phyloP scores from a whole-genome alignment of 2,797 vertebrate species.

The Platalea minor region DNA sequence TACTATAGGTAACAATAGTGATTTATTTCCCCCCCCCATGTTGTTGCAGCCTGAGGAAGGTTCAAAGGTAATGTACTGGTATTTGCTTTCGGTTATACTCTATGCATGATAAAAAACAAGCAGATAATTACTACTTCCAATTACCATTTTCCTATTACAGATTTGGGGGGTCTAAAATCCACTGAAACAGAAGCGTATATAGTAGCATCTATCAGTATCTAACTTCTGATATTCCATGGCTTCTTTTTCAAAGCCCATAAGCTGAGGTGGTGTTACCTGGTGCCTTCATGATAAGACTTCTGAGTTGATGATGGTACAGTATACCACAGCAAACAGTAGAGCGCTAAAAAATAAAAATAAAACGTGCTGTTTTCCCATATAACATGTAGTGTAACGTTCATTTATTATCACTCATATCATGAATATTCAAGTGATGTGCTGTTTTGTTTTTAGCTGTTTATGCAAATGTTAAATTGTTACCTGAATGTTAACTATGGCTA shows the following conservation, averaged over 20 bases:
- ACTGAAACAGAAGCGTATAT: background rate
- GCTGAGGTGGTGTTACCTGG: conserved; percentile 52
- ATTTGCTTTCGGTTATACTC: background rate
- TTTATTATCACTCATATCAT: background rate
- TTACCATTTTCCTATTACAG: background rate
- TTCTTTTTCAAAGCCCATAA: conserved; percentile 64
- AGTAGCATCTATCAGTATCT: background rate
- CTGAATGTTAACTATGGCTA: background rate
- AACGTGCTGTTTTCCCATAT: background rate
- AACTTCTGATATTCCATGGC: conserved; percentile 46
- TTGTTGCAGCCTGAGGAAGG: conserved; percentile 64
- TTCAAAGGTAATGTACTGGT: conserved; percentile 48
- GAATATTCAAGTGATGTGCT: background rate
- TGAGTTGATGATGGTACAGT: conserved; percentile 30
- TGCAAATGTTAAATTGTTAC: background rate
- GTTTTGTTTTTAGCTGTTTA: background rate
- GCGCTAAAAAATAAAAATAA: background rate
- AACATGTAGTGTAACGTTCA: background rate
- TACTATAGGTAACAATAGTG: background rate
- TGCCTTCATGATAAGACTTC: conserved; percentile 24
- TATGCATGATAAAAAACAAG: background rate
- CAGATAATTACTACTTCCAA: background rate
- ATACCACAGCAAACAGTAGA: conserved; percentile 1
- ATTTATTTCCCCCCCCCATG: conserved; percentile 27
- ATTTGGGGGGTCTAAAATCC: background rate